Conservation (phyloP, 2,113 vertebrate genomes). For the Vidua chalybeata region DNA sequence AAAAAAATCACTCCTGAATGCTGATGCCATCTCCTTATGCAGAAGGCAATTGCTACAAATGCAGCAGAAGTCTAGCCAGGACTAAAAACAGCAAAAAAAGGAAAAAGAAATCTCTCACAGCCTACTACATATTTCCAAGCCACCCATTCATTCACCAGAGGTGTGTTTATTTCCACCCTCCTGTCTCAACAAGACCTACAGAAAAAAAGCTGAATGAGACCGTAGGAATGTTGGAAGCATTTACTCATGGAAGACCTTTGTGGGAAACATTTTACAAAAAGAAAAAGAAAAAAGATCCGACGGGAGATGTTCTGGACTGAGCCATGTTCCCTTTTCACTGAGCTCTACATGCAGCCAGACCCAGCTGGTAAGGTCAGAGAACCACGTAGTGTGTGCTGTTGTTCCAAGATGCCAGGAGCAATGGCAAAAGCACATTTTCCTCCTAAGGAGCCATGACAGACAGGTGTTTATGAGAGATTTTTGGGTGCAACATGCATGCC, state of each 20-base stretch:
- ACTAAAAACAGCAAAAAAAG: background rate
- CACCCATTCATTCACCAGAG: background rate
- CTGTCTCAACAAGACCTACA: slow-evolving; percentile 3
- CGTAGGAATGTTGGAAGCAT: background rate
- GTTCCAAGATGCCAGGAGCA: background rate
- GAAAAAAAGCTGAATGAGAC: background rate
- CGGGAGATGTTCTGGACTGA: background rate
- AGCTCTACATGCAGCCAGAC: background rate
- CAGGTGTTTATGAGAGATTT: background rate
- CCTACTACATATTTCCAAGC: background rate
- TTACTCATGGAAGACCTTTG: background rate
- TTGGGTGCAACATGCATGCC: background rate
- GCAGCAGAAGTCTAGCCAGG: background rate
- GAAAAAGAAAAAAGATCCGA: background rate
- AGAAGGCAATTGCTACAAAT: background rate
- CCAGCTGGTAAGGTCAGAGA: background rate
- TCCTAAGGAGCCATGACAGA: background rate
- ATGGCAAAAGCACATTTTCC: background rate
- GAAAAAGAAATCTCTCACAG: background rate
- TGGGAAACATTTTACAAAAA: background rate
- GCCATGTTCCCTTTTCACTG: background rate
- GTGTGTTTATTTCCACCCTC: background rate
- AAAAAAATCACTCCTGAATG: background rate
- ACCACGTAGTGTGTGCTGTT: background rate
- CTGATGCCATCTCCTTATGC: background rate